Percentiles rank a stretch among this genome's conserved stretches.
Conservation (phyloP, 2,113 vertebrate genomes). For the Micromys minutus region DNA sequence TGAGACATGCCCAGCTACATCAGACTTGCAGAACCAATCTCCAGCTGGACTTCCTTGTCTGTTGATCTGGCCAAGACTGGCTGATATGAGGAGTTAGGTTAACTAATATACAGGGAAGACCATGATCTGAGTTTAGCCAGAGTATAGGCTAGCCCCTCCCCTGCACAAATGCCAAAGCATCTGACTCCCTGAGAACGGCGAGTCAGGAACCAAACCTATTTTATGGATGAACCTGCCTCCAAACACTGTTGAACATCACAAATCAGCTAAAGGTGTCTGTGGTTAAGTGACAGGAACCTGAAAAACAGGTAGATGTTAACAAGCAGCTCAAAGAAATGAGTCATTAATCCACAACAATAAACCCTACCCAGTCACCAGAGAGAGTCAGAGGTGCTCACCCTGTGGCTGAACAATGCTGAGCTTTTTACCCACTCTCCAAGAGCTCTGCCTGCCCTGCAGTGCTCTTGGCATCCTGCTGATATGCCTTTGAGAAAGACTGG, state of each 20-base stretch:
- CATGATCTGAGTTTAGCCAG: fast-evolving
- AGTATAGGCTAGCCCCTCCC: neutral
- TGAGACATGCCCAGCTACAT: no score
- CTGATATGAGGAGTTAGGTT: neutral
- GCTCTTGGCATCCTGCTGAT: fast-evolving
- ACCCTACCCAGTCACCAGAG: neutral
- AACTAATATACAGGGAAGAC: neutral
- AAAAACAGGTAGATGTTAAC: neutral
- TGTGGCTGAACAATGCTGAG: neutral
- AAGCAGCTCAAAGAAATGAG: neutral
- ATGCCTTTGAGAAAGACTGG: neutral
- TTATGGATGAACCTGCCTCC: neutral
- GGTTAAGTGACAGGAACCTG: neutral
- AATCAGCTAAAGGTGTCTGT: neutral
- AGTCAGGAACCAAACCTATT: neutral
- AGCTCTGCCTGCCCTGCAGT: neutral
- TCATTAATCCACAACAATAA: neutral
- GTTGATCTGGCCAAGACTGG: no score
- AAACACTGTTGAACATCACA: neutral
- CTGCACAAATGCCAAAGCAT: fast-evolving
- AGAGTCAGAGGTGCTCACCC: neutral
- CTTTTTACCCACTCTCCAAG: neutral
- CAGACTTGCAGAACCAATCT: neutral
- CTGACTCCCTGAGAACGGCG: neutral
- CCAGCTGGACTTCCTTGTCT: fast-evolving